Evolutionary conservation across 2,797 vertebrate species (phyloP).

Genomic region (Eptatretus atami): DNA sequence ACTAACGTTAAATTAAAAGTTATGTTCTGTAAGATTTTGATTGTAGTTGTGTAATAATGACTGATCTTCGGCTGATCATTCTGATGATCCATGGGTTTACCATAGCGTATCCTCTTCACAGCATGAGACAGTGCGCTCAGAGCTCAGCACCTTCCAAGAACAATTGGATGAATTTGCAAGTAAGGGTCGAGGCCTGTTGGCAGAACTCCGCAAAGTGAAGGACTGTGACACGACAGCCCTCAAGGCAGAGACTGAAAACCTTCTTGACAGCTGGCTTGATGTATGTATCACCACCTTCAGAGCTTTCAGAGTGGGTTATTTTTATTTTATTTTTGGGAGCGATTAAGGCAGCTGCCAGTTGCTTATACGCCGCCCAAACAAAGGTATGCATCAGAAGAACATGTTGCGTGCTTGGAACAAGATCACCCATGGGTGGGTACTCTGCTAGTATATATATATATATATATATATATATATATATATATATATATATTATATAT

Average conservation of each 20-base stretch:
- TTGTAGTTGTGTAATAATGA: neutral
- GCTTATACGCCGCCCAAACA: too few relatives aligned
- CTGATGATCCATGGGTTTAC: neutral
- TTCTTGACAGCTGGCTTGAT: conserved; percentile 54
- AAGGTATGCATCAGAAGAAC: too few relatives aligned
- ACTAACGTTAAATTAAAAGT: neutral
- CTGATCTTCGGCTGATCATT: neutral
- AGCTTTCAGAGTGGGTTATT: too few relatives aligned
- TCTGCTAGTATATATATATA: too few relatives aligned
- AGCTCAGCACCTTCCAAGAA: conserved; percentile 36
- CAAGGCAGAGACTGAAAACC: conserved; percentile 31
- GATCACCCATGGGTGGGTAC: too few relatives aligned
- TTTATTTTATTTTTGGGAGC: too few relatives aligned
- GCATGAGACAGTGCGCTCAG: conserved; percentile 37
- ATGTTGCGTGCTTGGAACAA: too few relatives aligned
- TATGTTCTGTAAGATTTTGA: neutral
- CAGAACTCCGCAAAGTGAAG: conserved; percentile 33
- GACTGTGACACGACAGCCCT: conserved; percentile 19
- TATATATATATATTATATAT: too few relatives aligned
- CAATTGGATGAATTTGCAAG: conserved; percentile 48
- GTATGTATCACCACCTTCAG: conserved; percentile 14
- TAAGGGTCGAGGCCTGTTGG: conserved; percentile 38
- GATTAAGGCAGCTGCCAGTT: too few relatives aligned
- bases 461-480: too few relatives aligned
- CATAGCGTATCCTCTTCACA: conserved; percentile 12